Conservation (phyloP, 1,140 invertebrate species). For the Adoxophyes honmai region DNA sequence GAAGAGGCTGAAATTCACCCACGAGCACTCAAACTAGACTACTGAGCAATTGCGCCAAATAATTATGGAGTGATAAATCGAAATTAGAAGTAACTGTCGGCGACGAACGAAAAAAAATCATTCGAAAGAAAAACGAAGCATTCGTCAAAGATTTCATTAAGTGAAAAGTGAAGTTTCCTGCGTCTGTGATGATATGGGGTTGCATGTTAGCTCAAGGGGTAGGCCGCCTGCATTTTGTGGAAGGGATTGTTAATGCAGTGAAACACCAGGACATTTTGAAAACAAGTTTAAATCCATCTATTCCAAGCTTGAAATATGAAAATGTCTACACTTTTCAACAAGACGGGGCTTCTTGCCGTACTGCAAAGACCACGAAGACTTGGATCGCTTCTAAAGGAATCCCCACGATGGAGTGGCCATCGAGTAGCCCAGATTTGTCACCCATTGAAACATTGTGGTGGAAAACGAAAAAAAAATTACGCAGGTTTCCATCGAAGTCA, state of each 20-base stretch:
- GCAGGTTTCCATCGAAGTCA: slow-evolving; percentile 13
- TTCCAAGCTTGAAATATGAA: slow-evolving; percentile 16
- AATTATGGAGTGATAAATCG: slow-evolving; percentile 6
- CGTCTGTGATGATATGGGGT: background rate
- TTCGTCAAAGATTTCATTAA: background rate
- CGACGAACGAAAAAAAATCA: background rate
- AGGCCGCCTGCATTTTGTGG: slow-evolving; percentile 23
- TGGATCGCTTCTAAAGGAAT: slow-evolving; percentile 27
- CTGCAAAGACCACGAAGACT: slow-evolving; percentile 26
- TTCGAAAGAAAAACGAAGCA: background rate
- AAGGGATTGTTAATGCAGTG: slow-evolving; percentile 26
- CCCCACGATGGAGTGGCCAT: slow-evolving; percentile 19
- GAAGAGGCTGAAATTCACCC: background rate
- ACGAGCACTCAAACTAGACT: background rate
- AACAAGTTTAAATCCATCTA: too few relatives aligned
- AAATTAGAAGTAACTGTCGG: background rate
- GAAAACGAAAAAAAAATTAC: slow-evolving; percentile 26
- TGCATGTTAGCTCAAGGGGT: too few relatives aligned
- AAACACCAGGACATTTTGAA: too few relatives aligned
- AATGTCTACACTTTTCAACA: slow-evolving; percentile 26
- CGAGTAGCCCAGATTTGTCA: slow-evolving; percentile 29
- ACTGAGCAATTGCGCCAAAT: background rate
- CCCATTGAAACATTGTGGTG: slow-evolving; percentile 26
- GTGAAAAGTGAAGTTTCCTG: too few relatives aligned
- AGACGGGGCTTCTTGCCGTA: slow-evolving; percentile 25